Conservation (phyloP, 2,797 vertebrate species). For the Falco novaeseelandiae region DNA sequence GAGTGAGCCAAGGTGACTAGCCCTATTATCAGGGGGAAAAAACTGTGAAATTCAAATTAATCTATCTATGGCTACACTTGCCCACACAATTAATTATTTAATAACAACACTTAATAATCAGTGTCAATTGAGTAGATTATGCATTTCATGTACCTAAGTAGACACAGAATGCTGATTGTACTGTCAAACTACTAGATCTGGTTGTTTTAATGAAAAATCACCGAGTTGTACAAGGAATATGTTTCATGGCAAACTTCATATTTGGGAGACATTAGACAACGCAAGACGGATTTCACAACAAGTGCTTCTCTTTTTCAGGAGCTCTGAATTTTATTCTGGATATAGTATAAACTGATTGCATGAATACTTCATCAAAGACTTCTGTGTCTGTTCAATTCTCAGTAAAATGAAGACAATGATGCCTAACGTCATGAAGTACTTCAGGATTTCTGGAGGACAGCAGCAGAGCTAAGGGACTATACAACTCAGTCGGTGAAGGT, state of each 20-base stretch:
- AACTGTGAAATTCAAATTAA: not conserved
- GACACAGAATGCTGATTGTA: fast-evolving
- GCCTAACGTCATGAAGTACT: not conserved
- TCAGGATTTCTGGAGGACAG: not conserved
- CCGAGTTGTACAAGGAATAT: not conserved
- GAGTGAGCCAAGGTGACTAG: not conserved
- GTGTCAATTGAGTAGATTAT: not conserved
- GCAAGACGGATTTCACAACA: not conserved
- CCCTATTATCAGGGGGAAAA: not conserved
- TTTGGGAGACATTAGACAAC: not conserved
- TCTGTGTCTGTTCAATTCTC: not conserved
- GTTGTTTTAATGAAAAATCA: not conserved
- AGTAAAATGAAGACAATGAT: not conserved
- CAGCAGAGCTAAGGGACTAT: not conserved
- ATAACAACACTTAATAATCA: not conserved
- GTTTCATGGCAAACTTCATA: not conserved
- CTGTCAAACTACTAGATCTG: not conserved
- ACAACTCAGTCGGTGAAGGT: not conserved
- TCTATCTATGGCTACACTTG: not conserved
- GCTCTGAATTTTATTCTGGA: not conserved
- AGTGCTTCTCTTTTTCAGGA: not conserved
- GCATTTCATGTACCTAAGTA: not conserved
- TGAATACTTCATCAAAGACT: not conserved
- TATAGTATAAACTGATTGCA: not conserved
- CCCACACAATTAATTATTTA: not conserved